Percentiles rank a stretch among this genome's conserved stretches.
These are phyloP conservation scores for Barypeithes pellucidus DNA, from an alignment of 2,888 invertebrate genomes.

Conservation along the genomic window DNA sequence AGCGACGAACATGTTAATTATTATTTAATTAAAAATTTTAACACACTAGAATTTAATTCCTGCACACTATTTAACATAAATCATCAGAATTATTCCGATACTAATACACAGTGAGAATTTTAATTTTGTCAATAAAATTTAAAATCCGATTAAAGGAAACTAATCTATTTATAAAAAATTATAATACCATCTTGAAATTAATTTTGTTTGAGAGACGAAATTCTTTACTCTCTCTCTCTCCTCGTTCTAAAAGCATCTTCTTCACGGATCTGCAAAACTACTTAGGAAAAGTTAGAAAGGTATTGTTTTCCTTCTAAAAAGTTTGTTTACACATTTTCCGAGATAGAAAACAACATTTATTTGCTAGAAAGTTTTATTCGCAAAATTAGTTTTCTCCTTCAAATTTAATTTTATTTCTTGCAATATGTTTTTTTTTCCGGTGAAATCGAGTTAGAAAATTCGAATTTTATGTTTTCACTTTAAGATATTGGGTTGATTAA, in stretches of 20 bases:
- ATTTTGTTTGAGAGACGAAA: constrained; percentile 15
- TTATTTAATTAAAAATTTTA: too few relatives aligned
- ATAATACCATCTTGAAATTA: not conserved
- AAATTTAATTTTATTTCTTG: not conserved
- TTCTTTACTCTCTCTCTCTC: constrained; percentile 13
- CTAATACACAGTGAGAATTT: too few relatives aligned
- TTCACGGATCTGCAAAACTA: constrained; percentile 24
- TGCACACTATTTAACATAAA: too few relatives aligned
- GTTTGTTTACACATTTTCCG: constrained; percentile 36
- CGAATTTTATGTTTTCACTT: too few relatives aligned
- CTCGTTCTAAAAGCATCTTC: constrained; percentile 20
- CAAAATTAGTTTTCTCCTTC: constrained; percentile 9
- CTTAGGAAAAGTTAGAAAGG: constrained; percentile 31
- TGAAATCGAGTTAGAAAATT: too few relatives aligned
- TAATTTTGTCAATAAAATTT: too few relatives aligned
- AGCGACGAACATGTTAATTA: too few relatives aligned
- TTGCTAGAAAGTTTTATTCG: constrained; percentile 22
- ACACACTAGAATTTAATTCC: too few relatives aligned
- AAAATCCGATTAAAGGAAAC: not conserved
- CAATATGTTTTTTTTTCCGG: not conserved
- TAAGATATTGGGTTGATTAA: too few relatives aligned
- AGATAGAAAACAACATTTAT: constrained; percentile 34
- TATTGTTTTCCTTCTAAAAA: constrained; percentile 36
- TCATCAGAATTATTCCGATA: too few relatives aligned
- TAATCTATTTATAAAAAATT: constrained; percentile 13